Evolutionary conservation across 30 jellyfish, hydroid and myxozoan species (phyloP).

Genomic region (Clytia hemisphaerica): DNA sequence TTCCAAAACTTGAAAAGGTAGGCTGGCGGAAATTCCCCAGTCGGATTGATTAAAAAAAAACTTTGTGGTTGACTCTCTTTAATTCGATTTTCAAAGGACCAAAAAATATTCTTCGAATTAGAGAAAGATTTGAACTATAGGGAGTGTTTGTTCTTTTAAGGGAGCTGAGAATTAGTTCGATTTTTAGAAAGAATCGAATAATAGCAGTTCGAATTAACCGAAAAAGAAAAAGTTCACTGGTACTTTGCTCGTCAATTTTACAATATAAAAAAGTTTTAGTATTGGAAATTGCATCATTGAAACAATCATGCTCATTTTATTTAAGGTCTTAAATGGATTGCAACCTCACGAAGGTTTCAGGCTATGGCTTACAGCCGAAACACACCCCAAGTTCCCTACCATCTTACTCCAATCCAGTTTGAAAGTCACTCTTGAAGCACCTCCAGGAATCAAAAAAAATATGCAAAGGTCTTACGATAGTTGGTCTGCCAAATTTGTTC

Average conservation of each 20-base stretch:
- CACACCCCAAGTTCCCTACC: constrained; percentile 87
- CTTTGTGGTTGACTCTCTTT: too few species aligned
- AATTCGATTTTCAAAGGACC: too few species aligned
- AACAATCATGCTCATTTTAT: background rate
- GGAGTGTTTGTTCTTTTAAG: background rate
- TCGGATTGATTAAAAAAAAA: too few species aligned
- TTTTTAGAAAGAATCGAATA: too few species aligned
- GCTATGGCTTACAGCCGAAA: constrained; percentile 89
- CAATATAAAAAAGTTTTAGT: too few species aligned
- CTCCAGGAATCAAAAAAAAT: constrained; percentile 92
- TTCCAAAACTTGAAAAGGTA: constrained; percentile 80
- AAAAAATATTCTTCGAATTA: too few species aligned
- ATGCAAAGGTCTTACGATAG: constrained; percentile 85
- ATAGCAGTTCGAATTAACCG: too few species aligned
- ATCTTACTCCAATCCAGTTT: constrained; percentile 79
- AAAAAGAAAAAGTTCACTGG: too few species aligned
- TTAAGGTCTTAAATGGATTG: constrained; percentile 61
- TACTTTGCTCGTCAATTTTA: too few species aligned
- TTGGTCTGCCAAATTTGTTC: constrained; percentile 78
- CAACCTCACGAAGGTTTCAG: constrained; percentile 87
- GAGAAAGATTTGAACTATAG: too few species aligned
- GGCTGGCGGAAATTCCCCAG: too few species aligned
- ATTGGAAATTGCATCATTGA: background rate
- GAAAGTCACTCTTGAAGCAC: constrained; percentile 93
- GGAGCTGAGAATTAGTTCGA: too few species aligned